Evolutionary conservation across 2,797 vertebrate genomes (phyloP), one percentile per base, ranked within the genome.

Genomic region (Rhadinocentrus ornatus): DNA sequence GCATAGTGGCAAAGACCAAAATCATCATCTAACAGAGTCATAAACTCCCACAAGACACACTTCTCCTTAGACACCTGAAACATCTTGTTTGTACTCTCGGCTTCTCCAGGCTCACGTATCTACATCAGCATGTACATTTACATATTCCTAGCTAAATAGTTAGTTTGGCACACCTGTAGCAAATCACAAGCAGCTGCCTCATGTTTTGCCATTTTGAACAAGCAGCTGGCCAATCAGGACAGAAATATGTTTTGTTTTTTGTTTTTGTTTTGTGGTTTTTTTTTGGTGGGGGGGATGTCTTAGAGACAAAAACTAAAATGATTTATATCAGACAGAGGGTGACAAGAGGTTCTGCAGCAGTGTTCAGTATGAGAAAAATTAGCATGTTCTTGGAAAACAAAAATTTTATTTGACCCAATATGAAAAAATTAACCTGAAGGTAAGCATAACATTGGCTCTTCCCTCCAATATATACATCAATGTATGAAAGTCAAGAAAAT

Each of bases 391-490:
- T 53, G 22, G 13, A 53, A 48, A 24, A 27, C 24, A 52, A 13
- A 4, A 1, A 2, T 52, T 52, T 24, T 52, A 52, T 26, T 26
- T 26, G 50, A 52, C 22, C 10, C 22, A 13, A 53, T 26, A 27
- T 53, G 3, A 53, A 26, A 26, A 26, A 26, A 53, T 53, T 24
- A 26, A 53, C 50, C 24, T 13, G 24, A 6, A 22, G 13, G 13
- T 4, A 15, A 5, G 22, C 13, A 7, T 27, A 12, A 15, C 22
- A 53, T 26, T 12, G 50, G 24, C 50, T 53, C 27, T 78, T 78
- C 77, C 63, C 66, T 60, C 39, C 62, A 57, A 61, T 67, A 79
- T 69, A 61, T 62, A 71, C 75, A 77, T 46, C 73, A 26, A 31
- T 7, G 50, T 77, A 61, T 69, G 35, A 26, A 24, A 26, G 50